Base-by-base conservation (phyloP, 2,888 invertebrate species). In the Volucella inanis region DNA sequence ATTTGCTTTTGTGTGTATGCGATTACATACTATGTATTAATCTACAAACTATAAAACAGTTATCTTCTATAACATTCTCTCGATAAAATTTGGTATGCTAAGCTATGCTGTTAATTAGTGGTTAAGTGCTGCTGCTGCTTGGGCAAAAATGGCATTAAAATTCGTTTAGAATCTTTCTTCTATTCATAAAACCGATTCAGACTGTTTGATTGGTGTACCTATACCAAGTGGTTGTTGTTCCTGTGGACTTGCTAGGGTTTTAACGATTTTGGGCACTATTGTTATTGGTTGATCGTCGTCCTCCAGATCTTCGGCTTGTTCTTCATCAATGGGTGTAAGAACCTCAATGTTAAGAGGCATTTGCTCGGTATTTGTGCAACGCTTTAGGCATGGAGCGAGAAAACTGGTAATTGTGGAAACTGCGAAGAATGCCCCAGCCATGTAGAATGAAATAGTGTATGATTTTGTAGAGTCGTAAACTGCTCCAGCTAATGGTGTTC, bases 391-490 rank as follows among this genome's bases (percentile, higher is more conserved):
- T 0, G 97, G 97, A 65, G 97, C 96, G 88, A 96, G 93, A 90
- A 97, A 97, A 88, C 98, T 98, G 22, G 97, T 96, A 15, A 96
- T 89, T 0, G 98, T 96, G 11, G 98, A 95, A 9, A 97, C 91
- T 39, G 97, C 94, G 92, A 99, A 97, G 92, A 98, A 95, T 0
- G 94, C 95, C 3, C 97, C 98, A 2, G 98, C 98, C 93, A 98
- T 96, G 90, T 95, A 97, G 93, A 99, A 99, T 11, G 98, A 96
- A 47, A 97, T 94, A 90, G 96, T 95, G 91, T 98, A 99, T 87
- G 95, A 95, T 87, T 94, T 91, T 0, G 98, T 98, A 1, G 95
- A 94, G 92, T 99, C 98, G 90, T 96, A 98, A 31, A 99, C 95
- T 31, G 96, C 96, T 87, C 99, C 99, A 88, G 97, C 95, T 88